Evolutionary conservation across 2,113 vertebrate species (phyloP), one percentile per base, ranked within the genome.

Genomic region (Ancistrus triradiatus): DNA sequence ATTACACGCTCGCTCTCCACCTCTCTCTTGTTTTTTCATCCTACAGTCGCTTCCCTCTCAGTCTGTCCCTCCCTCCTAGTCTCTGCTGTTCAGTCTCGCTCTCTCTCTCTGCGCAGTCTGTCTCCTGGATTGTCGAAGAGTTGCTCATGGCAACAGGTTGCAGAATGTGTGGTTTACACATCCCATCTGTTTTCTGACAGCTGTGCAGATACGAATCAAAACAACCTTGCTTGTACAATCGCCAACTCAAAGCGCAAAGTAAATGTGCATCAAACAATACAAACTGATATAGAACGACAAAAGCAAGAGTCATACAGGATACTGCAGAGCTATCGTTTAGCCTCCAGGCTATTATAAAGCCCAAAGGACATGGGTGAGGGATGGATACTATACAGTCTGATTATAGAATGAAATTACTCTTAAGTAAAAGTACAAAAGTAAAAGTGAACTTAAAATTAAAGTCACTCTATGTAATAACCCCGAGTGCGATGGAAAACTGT

Each of bases 121-220:
- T 68, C 40, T 51, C 15, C 31, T 40, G 43, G 62, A 46, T 55
- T 50, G 35, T 42, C 5, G 5, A 59, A 15, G 37, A 66, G 42
- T 67, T 51, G 59, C 65, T 72, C 68, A 61, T 65, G 67, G 58
- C 57, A 65, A 69, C 49, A 47, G 51, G 52, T 49, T 46, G 33
- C 63, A 38, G 28, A 61, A 63, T 42, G 53, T 62, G 13, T 67
- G 6, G 19, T 58, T 53, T 52, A 52, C 42, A 47, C 28, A 24
- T 40, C 43, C 48, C 50, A n/a, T 25, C 55, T 35, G 18, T 55
- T 35, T 55, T 40, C 44, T 57, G 35, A 24, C 43, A 69, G 59
- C 52, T 50, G 33, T 43, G n/a, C 46, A 47, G 38, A 50, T 70
- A 46, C 60, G 33, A 57, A 63, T 49, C 35, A 35, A 42, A 22